Evolutionary conservation across 2,888 invertebrate species (phyloP), one percentile per base, ranked within the genome.

Genomic region (Eustalomyia histrio): DNA sequence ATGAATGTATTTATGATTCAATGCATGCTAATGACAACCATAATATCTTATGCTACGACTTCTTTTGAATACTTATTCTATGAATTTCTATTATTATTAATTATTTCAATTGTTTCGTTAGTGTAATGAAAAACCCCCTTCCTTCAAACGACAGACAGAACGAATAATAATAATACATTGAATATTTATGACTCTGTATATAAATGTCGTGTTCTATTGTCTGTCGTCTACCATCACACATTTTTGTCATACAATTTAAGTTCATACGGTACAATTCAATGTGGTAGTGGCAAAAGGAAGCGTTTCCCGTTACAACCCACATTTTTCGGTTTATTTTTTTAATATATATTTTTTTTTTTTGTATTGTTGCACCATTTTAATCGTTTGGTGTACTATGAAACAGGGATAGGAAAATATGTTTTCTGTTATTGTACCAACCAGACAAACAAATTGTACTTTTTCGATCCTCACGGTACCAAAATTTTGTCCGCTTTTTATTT

Each of bases 221-320:
- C 55, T 61, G 69, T 55, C 55, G 73, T 33, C 47, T 55, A 64
- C 35, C 29, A 8, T 24, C 29, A 58, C 50, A 64, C 18, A 52
- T 57, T n/a, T n/a, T n/a, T 71, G 39, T 58, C 50, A 52, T 64
- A 63, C 47, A 47, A 47, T n/a, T n/a, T 47, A 6, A 39, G 39
- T 47, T 58, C 50, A 52, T 64, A 69, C 35, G 47, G 55, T 53
- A 50, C 55, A 67, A n/a, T n/a, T n/a, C 72, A 67, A 72, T 35
- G 43, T 47, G 4, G 53, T 47, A 7, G 53, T 75, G 71, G 76
- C 76, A 73, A 76, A 29, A 73, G 79, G 75, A 82, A 75, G 79
- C 67, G 76, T 83, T 83, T 80, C 76, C 83, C 78, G 79, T 83
- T 82, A 73, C 83, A 76, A 55, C 79, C 78, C 78, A 82, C 82